Conservation (phyloP, 2,888 invertebrate species). For the Globia sparganii region DNA sequence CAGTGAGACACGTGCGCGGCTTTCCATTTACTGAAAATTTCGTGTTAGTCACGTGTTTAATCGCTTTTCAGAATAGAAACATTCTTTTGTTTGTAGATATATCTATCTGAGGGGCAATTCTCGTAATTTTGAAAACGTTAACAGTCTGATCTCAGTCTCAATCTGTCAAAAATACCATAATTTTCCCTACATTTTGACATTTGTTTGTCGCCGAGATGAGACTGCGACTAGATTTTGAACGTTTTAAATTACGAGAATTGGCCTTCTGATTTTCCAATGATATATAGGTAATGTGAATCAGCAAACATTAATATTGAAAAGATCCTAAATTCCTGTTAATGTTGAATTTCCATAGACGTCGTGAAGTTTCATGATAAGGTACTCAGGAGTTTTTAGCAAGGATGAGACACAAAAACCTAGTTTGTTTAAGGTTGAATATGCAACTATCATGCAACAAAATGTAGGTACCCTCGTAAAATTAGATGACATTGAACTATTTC, state of each 20-base stretch:
- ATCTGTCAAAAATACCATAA: too few relatives aligned
- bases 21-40: conserved; percentile 44
- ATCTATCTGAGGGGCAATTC: too few relatives aligned
- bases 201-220: too few relatives aligned
- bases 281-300: not conserved
- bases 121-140: too few relatives aligned
- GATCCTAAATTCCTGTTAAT: not conserved
- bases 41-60: conserved; percentile 19
- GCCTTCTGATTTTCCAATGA: not conserved
- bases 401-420: not conserved
- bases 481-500: conserved; percentile 52
- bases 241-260: too few relatives aligned
- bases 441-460: conserved; percentile 12
- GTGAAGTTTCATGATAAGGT: not conserved
- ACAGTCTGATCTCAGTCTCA: too few relatives aligned
- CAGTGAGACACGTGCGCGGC: conserved; percentile 31
- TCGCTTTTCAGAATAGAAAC: not conserved
- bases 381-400: not conserved
- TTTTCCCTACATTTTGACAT: too few relatives aligned
- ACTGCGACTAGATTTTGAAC: too few relatives aligned
- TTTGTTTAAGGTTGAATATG: conserved; percentile 14
- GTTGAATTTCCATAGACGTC: not conserved
- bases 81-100: not conserved
- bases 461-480: not conserved
- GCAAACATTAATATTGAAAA: too few relatives aligned